These are phyloP conservation scores for Epizoanthus stellaris DNA, from an alignment of 92 coral and sea anemone genomes.

Conservation along the genomic window DNA sequence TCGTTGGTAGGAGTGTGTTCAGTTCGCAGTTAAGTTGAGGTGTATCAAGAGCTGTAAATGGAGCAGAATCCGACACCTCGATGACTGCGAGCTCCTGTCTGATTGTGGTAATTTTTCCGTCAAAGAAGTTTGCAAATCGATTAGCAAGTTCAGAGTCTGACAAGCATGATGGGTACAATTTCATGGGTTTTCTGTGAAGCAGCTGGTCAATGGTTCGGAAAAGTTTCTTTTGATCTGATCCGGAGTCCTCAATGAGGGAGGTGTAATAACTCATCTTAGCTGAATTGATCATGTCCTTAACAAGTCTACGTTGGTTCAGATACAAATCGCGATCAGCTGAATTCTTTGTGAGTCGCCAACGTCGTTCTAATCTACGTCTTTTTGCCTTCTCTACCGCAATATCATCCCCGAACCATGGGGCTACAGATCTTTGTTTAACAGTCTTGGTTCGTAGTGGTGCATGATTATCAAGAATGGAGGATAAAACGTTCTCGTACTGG, in stretches of 20 bases:
- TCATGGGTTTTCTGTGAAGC: slow-evolving; percentile 54
- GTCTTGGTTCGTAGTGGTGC: slow-evolving; percentile 46
- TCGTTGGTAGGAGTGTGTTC: too few species aligned
- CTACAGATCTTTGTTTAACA: too few species aligned
- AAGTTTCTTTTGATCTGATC: slow-evolving; percentile 46
- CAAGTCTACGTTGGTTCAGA: slow-evolving; percentile 43
- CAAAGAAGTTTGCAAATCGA: slow-evolving; percentile 62
- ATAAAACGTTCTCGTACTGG: slow-evolving; percentile 46
- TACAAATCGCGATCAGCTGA: slow-evolving; percentile 46
- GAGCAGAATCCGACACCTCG: slow-evolving; percentile 20
- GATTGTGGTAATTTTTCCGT: slow-evolving; percentile 48
- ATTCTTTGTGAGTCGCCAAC: slow-evolving; percentile 57
- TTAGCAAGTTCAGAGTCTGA: slow-evolving; percentile 53
- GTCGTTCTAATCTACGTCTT: slow-evolving; percentile 52
- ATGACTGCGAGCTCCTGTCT: slow-evolving; percentile 36
- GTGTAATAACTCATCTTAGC: slow-evolving; percentile 41
- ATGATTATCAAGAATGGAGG: slow-evolving; percentile 48
- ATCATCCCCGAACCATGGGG: too few species aligned
- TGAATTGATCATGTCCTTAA: slow-evolving; percentile 42
- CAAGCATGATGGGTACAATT: slow-evolving; percentile 47
- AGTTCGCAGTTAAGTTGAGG: too few species aligned
- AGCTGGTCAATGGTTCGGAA: slow-evolving; percentile 51
- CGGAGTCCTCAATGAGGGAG: slow-evolving; percentile 37
- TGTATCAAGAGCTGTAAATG: slow-evolving; percentile 6
- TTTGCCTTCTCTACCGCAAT: slow-evolving; percentile 35